Conservation (phyloP, 1,140 invertebrate genomes). For the Homarus americanus region DNA sequence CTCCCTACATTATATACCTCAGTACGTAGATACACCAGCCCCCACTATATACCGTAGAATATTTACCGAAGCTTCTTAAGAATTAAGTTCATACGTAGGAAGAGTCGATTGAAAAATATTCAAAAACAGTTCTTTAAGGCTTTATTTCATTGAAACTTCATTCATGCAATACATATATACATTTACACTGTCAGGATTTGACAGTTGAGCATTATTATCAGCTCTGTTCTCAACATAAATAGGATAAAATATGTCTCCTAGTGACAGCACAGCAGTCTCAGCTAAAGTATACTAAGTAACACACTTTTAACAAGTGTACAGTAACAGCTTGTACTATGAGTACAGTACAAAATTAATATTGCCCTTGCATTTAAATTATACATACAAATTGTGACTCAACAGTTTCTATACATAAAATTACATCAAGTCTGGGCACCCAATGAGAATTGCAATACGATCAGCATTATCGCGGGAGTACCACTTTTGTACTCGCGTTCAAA, state of each 20-base stretch:
- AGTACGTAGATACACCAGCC: no score
- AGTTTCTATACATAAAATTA: conserved; percentile 45
- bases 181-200: conserved; percentile 34
- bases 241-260: conserved; percentile 45
- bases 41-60: no score
- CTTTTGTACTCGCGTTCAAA: conserved; percentile 38
- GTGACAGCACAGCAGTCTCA: conserved; percentile 50
- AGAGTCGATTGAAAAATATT: no score
- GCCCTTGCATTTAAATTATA: conserved; percentile 47
- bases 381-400: conserved; percentile 21
- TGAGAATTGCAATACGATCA: conserved; percentile 41
- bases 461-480: conserved; percentile 42
- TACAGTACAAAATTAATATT: conserved; percentile 70
- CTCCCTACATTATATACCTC: no score
- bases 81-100: no score
- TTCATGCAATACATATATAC: conserved; percentile 54
- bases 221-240: conserved; percentile 51
- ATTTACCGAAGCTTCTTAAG: no score
- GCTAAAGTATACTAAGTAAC: conserved; percentile 55
- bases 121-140: not conserved
- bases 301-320: conserved; percentile 69
- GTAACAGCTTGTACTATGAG: conserved; percentile 69
- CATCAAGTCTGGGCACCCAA: conserved; percentile 39
- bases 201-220: conserved; percentile 51
- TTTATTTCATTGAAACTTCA: conserved; percentile 44